Evolutionary conservation across 1,140 invertebrate genomes (phyloP), one percentile per base, ranked within the genome.

Genomic region (Zaprionus ghesquierei): DNA sequence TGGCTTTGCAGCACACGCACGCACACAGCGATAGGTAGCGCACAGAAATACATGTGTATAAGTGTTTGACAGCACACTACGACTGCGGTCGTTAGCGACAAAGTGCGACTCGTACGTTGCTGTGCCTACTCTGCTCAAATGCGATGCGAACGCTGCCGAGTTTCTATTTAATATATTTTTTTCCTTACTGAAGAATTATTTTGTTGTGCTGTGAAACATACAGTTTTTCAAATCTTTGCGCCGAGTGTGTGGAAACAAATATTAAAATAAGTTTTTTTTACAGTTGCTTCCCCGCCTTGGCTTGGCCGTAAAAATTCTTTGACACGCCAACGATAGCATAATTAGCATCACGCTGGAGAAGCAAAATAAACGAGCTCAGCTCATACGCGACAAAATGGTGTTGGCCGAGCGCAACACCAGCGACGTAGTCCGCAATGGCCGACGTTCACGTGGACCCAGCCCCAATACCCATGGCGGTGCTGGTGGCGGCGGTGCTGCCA

Each of bases 381-480:
- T 90, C 62, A 90, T 90, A 69, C 84, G 89, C 53, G 89, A 91
- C 70, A 91, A 92, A 91, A 97, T 97, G 97, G 97, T 97, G 89
- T 94, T 97, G 91, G 96, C 96, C 10, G 97, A 97, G 92, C 95
- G 96, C 93, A 96, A 95, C 93, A 94, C 94, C 92, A 94, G 94
- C 70, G 96, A 97, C 79, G 95, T 94, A 92, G 94, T 96, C 71
- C 93, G 96, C 89, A 97, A 97, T 92, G 97, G 97, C 50, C 94
- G 96, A 76, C 94, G 96, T 92, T 97, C 97, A 73, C 94, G 96
- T 90, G 97, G 96, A 90, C 96, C 96, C 87, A 97, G 96, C 94
- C 97, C 97, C 65, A 97, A 97, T 94, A 96, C 95, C 74, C 95
- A 96, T 92, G 94, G 94, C 12, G 73, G 61, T 20, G 69, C 53